These are phyloP conservation scores for Sphyrna mokarran DNA, from an alignment of 2,113 vertebrate species.

Conservation along the genomic window DNA sequence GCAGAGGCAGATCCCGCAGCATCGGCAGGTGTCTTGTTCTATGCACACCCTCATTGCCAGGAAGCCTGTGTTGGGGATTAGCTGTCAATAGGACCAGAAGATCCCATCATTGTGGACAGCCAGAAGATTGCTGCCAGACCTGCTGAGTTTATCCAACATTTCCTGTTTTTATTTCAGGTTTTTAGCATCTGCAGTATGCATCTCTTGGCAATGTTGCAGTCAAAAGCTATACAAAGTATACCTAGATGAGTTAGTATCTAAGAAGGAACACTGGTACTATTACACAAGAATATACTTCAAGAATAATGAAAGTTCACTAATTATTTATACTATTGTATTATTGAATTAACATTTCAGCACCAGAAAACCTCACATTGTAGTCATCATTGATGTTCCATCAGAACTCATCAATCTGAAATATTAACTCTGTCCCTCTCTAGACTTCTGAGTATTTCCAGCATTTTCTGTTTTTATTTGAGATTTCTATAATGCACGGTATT, in stretches of 20 bases:
- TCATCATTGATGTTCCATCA: background rate
- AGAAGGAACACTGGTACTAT: background rate
- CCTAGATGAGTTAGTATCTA: background rate
- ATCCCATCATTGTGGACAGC: too few species aligned
- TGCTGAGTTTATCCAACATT: too few species aligned
- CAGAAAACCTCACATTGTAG: too few species aligned
- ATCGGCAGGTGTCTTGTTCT: too few species aligned
- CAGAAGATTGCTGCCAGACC: too few species aligned
- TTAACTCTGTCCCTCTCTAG: background rate
- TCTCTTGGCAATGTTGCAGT: background rate
- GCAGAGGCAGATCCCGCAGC: too few species aligned
- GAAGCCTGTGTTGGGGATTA: too few species aligned
- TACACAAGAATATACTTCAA: background rate
- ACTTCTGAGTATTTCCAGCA: background rate
- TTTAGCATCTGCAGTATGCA: too few species aligned
- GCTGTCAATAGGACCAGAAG: too few species aligned
- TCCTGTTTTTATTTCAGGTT: too few species aligned
- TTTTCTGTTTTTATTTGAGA: background rate
- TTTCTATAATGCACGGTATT: background rate
- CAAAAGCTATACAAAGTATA: background rate
- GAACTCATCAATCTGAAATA: background rate
- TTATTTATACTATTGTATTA: background rate
- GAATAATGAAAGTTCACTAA: background rate
- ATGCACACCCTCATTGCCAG: too few species aligned
- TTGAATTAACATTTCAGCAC: background rate